Percentiles rank a stretch among this genome's conserved stretches.
Conservation (phyloP, 2,888 invertebrate species). For the Hesperia comma region DNA sequence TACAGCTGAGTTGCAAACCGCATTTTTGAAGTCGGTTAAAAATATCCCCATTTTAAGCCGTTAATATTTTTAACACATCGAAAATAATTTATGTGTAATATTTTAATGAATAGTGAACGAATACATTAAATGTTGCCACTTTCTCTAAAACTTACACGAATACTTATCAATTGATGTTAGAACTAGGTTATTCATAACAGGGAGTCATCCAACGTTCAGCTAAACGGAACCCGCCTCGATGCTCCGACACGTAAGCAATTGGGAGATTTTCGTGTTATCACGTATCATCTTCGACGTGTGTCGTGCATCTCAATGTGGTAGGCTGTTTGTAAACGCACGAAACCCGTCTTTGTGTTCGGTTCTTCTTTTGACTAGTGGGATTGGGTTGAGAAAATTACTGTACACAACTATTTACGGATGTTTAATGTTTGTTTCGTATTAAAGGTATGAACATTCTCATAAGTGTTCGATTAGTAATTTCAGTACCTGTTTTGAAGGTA, state of each 20-base stretch:
- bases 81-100: too few species aligned
- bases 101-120: too few species aligned
- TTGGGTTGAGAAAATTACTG: background rate
- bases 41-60: too few species aligned
- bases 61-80: too few species aligned
- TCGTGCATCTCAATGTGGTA: conserved; percentile 60
- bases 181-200: conserved; percentile 71
- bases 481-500: too few species aligned
- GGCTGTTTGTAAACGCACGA: conserved; percentile 42
- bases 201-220: conserved; percentile 77
- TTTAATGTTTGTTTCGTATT: background rate
- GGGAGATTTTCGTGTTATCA: conserved; percentile 84
- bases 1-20: too few species aligned
- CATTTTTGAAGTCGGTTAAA: too few species aligned
- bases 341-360: conserved; percentile 56
- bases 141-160: background rate
- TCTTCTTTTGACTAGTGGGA: conserved; percentile 35
- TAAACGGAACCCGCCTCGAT: conserved; percentile 58
- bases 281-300: conserved; percentile 81
- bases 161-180: background rate
- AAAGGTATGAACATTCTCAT: too few species aligned
- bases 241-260: conserved; percentile 82
- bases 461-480: too few species aligned
- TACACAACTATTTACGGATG: background rate
- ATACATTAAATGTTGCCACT: conserved; percentile 25